A percentile compares a stretch with the other conserved stretches of the same genome.
phyloP scores from a whole-genome alignment of 2,797 vertebrate species.

The Poeciliopsis presidionis region DNA sequence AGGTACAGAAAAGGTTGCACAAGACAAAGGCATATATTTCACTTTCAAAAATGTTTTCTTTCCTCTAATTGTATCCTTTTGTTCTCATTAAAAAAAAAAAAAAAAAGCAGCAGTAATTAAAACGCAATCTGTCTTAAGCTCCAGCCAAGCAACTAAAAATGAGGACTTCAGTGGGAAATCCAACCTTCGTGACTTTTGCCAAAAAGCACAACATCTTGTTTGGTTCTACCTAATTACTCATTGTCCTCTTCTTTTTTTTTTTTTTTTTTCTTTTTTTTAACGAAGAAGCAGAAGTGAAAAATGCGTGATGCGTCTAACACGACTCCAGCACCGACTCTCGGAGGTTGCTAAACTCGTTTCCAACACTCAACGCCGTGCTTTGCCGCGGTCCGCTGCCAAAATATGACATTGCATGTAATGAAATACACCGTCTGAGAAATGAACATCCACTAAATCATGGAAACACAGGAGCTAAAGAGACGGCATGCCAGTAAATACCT shows the following conservation, averaged over 20 bases:
- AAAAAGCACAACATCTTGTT: neutral
- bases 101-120: neutral
- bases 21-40: too few species aligned
- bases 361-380: neutral
- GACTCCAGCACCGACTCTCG: neutral
- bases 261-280: neutral
- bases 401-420: constrained; percentile 8
- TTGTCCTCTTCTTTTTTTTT: neutral
- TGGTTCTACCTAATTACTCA: neutral
- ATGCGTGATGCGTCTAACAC: neutral
- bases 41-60: too few species aligned
- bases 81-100: too few species aligned
- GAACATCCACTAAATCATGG: neutral
- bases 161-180: neutral
- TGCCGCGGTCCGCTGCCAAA: neutral
- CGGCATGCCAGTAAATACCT: constrained; percentile 2
- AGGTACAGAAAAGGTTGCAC: too few species aligned
- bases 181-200: neutral
- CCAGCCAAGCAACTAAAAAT: neutral
- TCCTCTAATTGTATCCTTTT: too few species aligned
- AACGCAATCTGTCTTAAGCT: neutral
- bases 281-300: neutral
- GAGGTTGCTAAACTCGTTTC: neutral
- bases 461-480: neutral
- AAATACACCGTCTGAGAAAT: neutral